Percentiles rank a stretch among this genome's conserved stretches.
Conservation (phyloP, 2,113 vertebrate species). For the Ammodramus savannarum region DNA sequence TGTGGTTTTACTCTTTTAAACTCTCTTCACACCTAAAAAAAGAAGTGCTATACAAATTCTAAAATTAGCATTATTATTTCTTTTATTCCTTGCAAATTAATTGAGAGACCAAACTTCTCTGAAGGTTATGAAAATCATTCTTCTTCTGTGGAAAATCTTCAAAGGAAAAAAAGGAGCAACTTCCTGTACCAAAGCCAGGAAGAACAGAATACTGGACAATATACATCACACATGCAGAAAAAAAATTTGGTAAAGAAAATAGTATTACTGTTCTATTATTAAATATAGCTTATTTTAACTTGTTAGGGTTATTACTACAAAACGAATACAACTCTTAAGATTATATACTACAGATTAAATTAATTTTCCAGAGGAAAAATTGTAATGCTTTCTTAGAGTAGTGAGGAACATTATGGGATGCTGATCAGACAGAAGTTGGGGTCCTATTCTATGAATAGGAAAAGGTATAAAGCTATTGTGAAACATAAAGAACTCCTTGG, state of each 20-base stretch:
- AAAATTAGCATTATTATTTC: not conserved
- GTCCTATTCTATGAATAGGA: not conserved
- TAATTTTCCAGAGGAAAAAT: not conserved
- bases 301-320: not conserved
- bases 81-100: not conserved
- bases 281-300: not conserved
- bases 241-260: not conserved
- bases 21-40: not conserved
- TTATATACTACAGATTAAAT: not conserved
- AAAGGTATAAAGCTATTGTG: not conserved
- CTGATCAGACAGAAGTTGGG: rapidly evolving
- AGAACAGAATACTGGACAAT: not conserved
- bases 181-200: not conserved
- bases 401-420: not conserved
- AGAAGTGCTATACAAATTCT: not conserved
- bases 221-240: not conserved
- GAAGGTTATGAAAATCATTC: not conserved
- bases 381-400: not conserved
- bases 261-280: not conserved
- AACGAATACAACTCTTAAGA: not conserved
- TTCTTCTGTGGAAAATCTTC: not conserved
- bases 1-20: not conserved
- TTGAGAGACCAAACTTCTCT: not conserved
- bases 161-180: not conserved
- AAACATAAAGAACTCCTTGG: not conserved